Percentiles rank a stretch among this genome's conserved stretches.
These are phyloP conservation scores for Tiaroga cobitis DNA, from an alignment of 2,797 vertebrate genomes.

Conservation along the genomic window DNA sequence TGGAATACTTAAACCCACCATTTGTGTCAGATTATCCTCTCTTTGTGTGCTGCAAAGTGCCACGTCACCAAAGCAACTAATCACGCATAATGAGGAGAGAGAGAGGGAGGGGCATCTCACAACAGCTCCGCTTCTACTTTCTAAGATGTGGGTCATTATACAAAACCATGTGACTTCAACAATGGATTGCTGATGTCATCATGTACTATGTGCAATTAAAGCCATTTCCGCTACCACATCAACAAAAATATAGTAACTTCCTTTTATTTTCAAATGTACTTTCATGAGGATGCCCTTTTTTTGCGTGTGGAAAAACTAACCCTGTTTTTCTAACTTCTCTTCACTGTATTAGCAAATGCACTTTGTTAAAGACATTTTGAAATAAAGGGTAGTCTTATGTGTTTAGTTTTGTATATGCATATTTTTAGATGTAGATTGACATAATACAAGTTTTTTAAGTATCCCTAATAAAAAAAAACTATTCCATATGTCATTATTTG, in stretches of 20 bases:
- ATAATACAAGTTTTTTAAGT: background rate
- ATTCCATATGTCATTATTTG: no score
- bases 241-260: background rate
- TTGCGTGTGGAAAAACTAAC: background rate
- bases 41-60: conserved; percentile 54
- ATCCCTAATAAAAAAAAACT: background rate
- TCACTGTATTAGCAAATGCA: background rate
- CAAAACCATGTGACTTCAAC: background rate
- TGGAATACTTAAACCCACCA: conserved; percentile 58
- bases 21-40: conserved; percentile 52
- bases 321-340: background rate
- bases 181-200: conserved; percentile 3
- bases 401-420: background rate
- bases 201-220: background rate
- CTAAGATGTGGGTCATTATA: background rate
- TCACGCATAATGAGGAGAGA: conserved; percentile 45
- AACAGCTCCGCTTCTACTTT: conserved; percentile 7
- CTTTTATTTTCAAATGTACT: background rate
- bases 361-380: background rate
- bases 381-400: background rate
- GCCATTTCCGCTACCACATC: background rate
- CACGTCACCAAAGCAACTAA: conserved; percentile 62
- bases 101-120: conserved; percentile 18
- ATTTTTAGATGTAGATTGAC: background rate
- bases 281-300: background rate